Percentiles rank a stretch among this genome's conserved stretches.
phyloP scores from a whole-genome alignment of 2,797 vertebrate genomes.

The Halcyon leucocephala region DNA sequence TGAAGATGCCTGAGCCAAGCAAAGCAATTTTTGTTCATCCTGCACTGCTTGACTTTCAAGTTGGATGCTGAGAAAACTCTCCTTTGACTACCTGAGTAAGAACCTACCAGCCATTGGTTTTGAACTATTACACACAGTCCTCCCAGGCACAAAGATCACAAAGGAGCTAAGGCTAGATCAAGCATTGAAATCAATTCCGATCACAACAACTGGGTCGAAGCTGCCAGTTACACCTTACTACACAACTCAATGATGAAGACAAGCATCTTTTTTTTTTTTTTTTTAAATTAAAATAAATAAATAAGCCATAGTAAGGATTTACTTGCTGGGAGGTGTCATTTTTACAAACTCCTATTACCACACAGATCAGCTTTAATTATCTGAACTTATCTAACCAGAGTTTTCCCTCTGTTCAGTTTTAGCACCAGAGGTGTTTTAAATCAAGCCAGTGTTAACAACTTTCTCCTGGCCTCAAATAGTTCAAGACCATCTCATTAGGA shows the following conservation, averaged over 20 bases:
- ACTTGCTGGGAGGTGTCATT: neutral
- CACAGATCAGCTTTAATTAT: neutral
- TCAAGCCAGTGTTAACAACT: neutral
- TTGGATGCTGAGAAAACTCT: neutral
- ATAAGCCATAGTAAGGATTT: neutral
- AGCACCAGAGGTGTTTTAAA: neutral
- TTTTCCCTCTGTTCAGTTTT: neutral
- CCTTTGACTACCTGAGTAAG: neutral
- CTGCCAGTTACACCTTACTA: neutral
- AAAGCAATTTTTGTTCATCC: neutral
- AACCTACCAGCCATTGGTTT: neutral
- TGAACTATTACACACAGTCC: neutral
- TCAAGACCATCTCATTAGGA: neutral
- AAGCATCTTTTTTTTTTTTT: neutral
- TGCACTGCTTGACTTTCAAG: neutral
- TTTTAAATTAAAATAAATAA: neutral
- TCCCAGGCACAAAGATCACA: neutral
- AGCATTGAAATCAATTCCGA: neutral
- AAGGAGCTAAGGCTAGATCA: neutral
- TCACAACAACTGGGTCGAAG: neutral
- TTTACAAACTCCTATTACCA: neutral
- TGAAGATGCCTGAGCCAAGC: neutral
- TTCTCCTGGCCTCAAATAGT: neutral
- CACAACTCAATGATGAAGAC: neutral
- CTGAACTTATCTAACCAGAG: neutral